Evolutionary conservation across 2,113 vertebrate genomes (phyloP), one percentile per base, ranked within the genome.

Genomic region (Vombatus ursinus): DNA sequence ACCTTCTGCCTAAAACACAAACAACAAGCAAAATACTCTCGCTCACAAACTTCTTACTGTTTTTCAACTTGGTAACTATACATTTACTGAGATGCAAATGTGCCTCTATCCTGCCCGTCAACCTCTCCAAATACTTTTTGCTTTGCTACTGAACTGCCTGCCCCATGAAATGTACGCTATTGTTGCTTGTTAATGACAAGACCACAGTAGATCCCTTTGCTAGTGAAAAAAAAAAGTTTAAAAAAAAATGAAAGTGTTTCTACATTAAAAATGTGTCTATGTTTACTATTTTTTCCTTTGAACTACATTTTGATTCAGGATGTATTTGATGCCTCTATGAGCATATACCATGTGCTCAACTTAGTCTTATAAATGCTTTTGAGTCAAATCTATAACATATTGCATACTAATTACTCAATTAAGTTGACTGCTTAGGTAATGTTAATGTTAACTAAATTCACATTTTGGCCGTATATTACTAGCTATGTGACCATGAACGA

Each of bases 151-250:
- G 91, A 94, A 89, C 61, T 93, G 77, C 93, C 48, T 92, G 16
- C 91, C 91, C 92, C 1, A 26, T 9, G 47, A 96, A 37, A 84
- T 24, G 22, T 51, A 94, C 37, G 96, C 10, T 52, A 49, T n/a
- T 96, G 6, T 23, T 92, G 44, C 12, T 96, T 10, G 0, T 84
- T 95, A 95, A 93, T 84, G 90, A 97, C 68, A 96, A 97, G 95
- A 96, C 25, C 57, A 92, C 94, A 44, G 1, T 95, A 90, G 19
- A 25, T 68, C 54, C 95, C 10, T 94, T 44, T 61, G 11, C 49
- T 48, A 97, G 50, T 28, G 96, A 37, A 53, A 94, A 52, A 96
- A 95, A 47, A 10, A 23, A 91, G 24, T 95, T 90, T n/a, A 77
- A 48, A 94, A 26, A 92, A 95, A 14, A 68, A 37, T 14, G 37